Base-by-base conservation (phyloP, 2,888 invertebrate genomes). In the Latrodectus hesperus region DNA sequence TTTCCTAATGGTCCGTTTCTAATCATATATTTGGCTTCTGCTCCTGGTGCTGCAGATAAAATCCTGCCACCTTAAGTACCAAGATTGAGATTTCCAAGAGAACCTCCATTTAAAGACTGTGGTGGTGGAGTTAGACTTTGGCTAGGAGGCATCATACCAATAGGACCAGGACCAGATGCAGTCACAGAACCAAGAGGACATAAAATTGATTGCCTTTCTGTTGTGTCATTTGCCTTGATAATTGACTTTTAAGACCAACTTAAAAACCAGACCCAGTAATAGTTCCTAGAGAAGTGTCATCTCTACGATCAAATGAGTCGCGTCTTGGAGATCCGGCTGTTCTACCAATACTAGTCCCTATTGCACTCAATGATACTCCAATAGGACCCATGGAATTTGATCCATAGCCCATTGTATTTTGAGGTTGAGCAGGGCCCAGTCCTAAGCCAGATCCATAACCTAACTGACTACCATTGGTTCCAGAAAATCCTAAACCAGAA, bases 1-100 rank as follows among this genome's bases (percentile, higher is more conserved):
- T 95, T 82, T 91, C 92, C 73, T 49, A 90, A 60, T 16, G 89
- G 82, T 71, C 92, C 93, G 94, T 92, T 93, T 90, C 96, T 94
- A 92, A 94, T 84, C 89, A 90, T 82, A 90, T 91, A 96, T 92
- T 96, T 96, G 65, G 93, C 96, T 93, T 98, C 98, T 1, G 98
- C 97, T 90, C 98, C 98, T 65, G 98, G 98, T 89, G 98, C 98
- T 10, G 95, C 95, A 2, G 95, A 95, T 80, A 96, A 96, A 91
- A 96, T 93, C 92, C 95, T 95, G 89, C 95, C 84, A 26, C 84
- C 84, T 53, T 85, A 51, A n/a, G 79, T 74, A 64, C 92, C 92
- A 55, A 92, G 89, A 67, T 91, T 91, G 51, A 92, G 90, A 88
- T 91, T 92, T 49, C 91, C 90, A 60, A 91, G 90, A 0, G 92